A percentile compares a stretch with the other conserved stretches of the same genome.
phyloP scores from a whole-genome alignment of 2,113 vertebrate genomes.

The Stegostoma tigrinum region DNA sequence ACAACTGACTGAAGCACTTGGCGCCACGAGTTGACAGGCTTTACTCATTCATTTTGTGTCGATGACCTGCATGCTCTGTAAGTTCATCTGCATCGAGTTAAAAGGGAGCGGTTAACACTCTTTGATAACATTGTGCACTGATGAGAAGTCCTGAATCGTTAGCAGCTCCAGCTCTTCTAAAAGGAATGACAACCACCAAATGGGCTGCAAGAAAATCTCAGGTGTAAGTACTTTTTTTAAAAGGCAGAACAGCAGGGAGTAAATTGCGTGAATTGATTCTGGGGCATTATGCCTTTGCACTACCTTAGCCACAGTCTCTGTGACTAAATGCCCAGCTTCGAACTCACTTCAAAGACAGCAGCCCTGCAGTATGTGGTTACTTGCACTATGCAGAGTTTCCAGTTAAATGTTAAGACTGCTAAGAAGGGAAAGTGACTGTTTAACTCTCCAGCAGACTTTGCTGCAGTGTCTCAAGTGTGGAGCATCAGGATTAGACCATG shows the following conservation, averaged over 20 bases:
- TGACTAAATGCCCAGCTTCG: background rate
- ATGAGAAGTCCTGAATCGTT: background rate
- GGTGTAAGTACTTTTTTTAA: constrained; percentile 22
- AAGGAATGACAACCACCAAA: background rate
- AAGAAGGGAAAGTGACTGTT: background rate
- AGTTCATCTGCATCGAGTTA: background rate
- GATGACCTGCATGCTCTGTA: background rate
- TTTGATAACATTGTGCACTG: background rate
- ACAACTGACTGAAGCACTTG: background rate
- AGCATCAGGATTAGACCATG: constrained; percentile 43
- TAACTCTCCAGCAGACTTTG: constrained; percentile 4
- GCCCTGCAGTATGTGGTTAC: constrained; percentile 17
- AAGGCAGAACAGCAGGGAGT: background rate
- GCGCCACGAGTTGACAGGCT: background rate
- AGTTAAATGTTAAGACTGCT: background rate
- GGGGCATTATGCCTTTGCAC: background rate
- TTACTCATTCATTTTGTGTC: background rate
- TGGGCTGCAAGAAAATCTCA: background rate
- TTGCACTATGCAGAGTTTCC: background rate
- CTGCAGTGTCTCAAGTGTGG: background rate
- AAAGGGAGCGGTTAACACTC: background rate
- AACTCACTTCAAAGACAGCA: background rate
- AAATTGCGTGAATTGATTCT: background rate
- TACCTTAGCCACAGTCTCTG: background rate
- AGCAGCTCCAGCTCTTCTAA: background rate